Evolutionary conservation across 1,140 invertebrate genomes (phyloP), one percentile per base, ranked within the genome.

Genomic region (Scylla paramamosain): DNA sequence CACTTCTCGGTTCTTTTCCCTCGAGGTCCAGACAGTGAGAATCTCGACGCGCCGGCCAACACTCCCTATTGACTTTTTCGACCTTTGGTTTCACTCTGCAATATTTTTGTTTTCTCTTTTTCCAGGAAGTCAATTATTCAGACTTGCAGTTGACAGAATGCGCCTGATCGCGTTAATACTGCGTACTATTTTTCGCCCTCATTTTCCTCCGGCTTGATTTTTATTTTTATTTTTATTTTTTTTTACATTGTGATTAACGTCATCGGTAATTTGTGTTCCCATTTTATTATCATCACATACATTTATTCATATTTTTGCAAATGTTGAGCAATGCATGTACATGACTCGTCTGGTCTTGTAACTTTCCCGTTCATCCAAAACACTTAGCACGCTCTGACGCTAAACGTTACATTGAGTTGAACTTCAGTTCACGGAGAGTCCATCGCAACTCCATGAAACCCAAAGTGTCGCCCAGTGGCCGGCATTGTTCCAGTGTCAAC

Each of bases 401-500:
- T n/a, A 77, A 77, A 77, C 25, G 25, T 77, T 77, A 77, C 12
- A n/a, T n/a, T 20, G 20, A 77, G 67, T 25, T n/a, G 67, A 77
- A 8, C 10, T 59, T 59, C 20, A 12, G 3, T 59, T 77, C 67
- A 20, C 20, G 67, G 4, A n/a, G 25, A 77, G 67, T 77, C 25
- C 67, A 77, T 20, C n/a, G 20, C 6, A 77, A n/a, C 67, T 12
- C 25, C 25, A 77, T 77, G 67, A 20, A 20, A 3, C 67, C 25
- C 20, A 25, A 77, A 77, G 20, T 77, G 67, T 77, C 52, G 52
- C 10, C 10, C 67, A 77, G 67, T 77, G 67, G 67, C 20, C 20
- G 67, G 52, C 52, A 59, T 59, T 77, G 67, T n/a, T 77, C 67
- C 67, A 77, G 67, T n/a, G 67, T 77, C 67, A 77, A n/a, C 67